Conservation (phyloP, 2,113 vertebrate species). For the Tapirus terrestris region DNA sequence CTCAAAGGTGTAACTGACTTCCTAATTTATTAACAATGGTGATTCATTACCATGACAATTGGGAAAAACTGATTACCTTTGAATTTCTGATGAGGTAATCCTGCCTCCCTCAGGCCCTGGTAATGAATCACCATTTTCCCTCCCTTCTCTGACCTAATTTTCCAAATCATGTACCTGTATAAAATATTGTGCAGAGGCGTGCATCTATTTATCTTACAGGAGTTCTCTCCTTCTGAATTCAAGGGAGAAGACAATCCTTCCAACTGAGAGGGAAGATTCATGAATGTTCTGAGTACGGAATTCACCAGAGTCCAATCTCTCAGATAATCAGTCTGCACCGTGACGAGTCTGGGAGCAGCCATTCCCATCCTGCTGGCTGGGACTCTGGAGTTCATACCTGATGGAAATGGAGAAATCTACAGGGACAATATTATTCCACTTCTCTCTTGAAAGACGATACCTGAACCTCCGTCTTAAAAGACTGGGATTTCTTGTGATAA, state of each 20-base stretch:
- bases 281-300: conserved; percentile 66
- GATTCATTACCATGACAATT: conserved; percentile 83
- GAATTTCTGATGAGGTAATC: conserved; percentile 87
- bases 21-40: conserved; percentile 83
- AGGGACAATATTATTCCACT: background rate
- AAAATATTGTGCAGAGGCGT: conserved; percentile 84
- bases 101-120: conserved; percentile 74
- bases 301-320: conserved; percentile 27
- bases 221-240: conserved; percentile 84
- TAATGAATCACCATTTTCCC: conserved; percentile 86
- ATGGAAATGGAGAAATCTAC: background rate
- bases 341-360: background rate
- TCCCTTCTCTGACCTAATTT: conserved; percentile 88
- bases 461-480: background rate
- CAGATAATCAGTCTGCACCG: background rate
- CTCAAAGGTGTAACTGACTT: conserved; percentile 81
- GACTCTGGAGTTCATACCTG: background rate
- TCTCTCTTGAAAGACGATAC: background rate
- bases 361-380: background rate
- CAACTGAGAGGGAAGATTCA: conserved; percentile 78
- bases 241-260: conserved; percentile 79
- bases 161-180: conserved; percentile 86
- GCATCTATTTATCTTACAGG: conserved; percentile 86
- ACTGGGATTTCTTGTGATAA: background rate
- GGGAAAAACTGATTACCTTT: conserved; percentile 85